Conservation (phyloP, 2,888 invertebrate genomes). For the Scaptodrosophila latifasciaeformis region DNA sequence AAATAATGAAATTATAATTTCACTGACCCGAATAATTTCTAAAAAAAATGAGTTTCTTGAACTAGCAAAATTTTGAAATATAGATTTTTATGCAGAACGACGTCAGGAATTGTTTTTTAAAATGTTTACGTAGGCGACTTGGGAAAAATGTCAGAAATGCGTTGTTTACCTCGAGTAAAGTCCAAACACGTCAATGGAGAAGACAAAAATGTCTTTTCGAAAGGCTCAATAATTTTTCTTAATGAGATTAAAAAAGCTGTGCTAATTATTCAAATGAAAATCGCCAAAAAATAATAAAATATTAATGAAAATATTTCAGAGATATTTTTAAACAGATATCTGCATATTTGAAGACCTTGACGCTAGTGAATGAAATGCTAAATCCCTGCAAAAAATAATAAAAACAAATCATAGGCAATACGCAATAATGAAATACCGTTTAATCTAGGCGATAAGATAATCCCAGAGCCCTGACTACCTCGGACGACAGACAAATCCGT, state of each 20-base stretch:
- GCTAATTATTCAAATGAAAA: neutral
- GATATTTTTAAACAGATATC: too few species aligned
- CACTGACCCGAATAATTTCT: too few species aligned
- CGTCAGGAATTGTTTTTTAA: too few species aligned
- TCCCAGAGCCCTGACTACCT: conserved; percentile 18
- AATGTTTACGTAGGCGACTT: too few species aligned
- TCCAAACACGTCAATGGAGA: neutral
- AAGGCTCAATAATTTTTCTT: neutral
- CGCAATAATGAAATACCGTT: conserved; percentile 4
- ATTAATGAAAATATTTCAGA: too few species aligned
- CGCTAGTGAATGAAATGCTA: conserved; percentile 12
- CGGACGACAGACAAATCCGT: conserved; percentile 27
- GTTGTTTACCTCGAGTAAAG: neutral
- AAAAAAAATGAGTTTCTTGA: neutral
- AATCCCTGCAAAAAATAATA: conserved; percentile 36
- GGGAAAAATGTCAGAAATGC: too few species aligned
- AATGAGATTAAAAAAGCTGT: neutral
- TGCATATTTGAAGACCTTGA: too few species aligned
- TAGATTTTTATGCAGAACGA: too few species aligned
- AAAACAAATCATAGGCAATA: conserved; percentile 42
- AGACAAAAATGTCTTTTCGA: too few species aligned
- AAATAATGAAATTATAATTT: too few species aligned
- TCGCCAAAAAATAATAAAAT: too few species aligned
- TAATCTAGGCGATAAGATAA: conserved; percentile 55
- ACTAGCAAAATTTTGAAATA: neutral